Evolutionary conservation across 1,140 invertebrate species (phyloP), one percentile per base, ranked within the genome.

Genomic region (Brachionus manjavacas): DNA sequence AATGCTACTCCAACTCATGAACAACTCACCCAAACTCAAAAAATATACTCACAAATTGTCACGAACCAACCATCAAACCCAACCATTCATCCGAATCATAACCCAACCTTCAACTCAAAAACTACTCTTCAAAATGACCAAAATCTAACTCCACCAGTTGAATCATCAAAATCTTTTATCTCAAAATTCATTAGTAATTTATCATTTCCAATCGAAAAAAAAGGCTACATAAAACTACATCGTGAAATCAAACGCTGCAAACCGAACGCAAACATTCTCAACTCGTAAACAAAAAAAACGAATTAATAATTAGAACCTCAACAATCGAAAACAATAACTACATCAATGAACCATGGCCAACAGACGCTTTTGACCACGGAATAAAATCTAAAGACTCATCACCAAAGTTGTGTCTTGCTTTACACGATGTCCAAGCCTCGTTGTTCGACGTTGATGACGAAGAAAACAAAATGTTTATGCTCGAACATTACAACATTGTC

Each of bases 221-320:
- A 28, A 66, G 60, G 60, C 12, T 28, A 25, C 25, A 0, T 66
- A 23, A 66, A 66, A 23, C 60, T 66, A 0, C 60, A 66, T 25
- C 60, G 60, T 1, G 66, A 70, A 31, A 70, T 70, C 23, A 70
- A 70, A 70, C 23, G 66, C 23, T 70, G 31, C 66, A 70, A 70
- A 70, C 66, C 66, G 1, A 70, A 70, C 11, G 28, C 66, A n/a
- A 39, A 35, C 28, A 70, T 70, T 31, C 66, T 70, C 25, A 70
- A 70, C 28, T 11, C 66, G 39, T 70, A 12, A 70, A 70, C 66
- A 70, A 70, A 70, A 70, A 70, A 70, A 70, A 70, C n/a, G 66
- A 70, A 70, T 31, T 70, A 70, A 35, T 70, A 2, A 31, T 31
- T 4, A 31, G 28, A 31, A 28, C 66, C 23, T 1, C 23, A 70